Percentiles rank a stretch among this genome's conserved stretches.
These are phyloP conservation scores for Tachysurus fulvidraco DNA, from an alignment of 2,113 vertebrate genomes.

Conservation along the genomic window DNA sequence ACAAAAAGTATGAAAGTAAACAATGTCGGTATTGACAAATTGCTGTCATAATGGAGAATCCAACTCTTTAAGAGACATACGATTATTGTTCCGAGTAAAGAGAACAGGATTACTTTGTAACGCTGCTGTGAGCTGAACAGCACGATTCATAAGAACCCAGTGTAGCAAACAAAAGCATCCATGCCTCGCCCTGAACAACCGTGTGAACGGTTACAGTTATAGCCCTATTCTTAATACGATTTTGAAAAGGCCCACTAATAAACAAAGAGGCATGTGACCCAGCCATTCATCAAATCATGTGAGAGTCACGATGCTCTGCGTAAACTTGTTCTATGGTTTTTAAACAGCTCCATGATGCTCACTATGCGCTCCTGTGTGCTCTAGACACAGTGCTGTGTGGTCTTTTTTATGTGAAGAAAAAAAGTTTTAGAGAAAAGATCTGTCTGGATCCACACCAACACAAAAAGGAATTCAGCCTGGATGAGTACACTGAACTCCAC, in stretches of 20 bases:
- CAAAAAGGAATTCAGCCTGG: slow-evolving; percentile 30
- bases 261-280: slow-evolving; percentile 27
- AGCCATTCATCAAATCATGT: slow-evolving; percentile 16
- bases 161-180: slow-evolving; percentile 21
- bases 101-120: slow-evolving; percentile 38
- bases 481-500: not conserved
- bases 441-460: slow-evolving; percentile 16
- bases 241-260: slow-evolving; percentile 40
- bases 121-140: slow-evolving; percentile 27
- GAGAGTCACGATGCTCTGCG: slow-evolving; percentile 21
- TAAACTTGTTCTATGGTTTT: not conserved
- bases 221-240: slow-evolving; percentile 17
- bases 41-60: not conserved
- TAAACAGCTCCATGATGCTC: not conserved
- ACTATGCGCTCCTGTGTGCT: not conserved
- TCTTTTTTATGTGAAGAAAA: not conserved
- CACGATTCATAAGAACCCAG: slow-evolving; percentile 34
- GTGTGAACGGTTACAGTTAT: slow-evolving; percentile 25
- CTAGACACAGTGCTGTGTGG: slow-evolving; percentile 3
- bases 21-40: not conserved
- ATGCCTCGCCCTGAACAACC: slow-evolving; percentile 1
- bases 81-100: too few species aligned
- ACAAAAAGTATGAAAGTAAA: not conserved
- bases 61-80: too few species aligned
- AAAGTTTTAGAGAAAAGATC: not conserved